Evolutionary conservation across 1,140 invertebrate species (phyloP), one percentile per base, ranked within the genome.

Genomic region (Aphelenchoides besseyi): DNA sequence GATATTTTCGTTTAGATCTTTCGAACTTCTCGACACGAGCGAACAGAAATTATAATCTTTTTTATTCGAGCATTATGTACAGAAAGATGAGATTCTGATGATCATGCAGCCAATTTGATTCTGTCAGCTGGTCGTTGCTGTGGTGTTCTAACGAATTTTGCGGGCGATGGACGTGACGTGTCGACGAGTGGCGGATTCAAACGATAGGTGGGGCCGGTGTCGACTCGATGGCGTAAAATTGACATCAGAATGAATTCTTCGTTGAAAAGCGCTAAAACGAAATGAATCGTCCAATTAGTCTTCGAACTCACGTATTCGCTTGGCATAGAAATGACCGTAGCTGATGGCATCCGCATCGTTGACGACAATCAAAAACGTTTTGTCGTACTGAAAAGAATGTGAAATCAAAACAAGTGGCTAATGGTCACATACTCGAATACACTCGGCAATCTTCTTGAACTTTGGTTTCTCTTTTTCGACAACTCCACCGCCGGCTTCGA

Each of bases 211-310:
- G 12, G 1, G 16, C 16, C 16, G 12, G 63, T 66, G 29, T 74
- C 73, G 30, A 74, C 59, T 33, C 71, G 28, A n/a, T 74, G 73
- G 1, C 73, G 62, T 2, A 74, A 23, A 37, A 74, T 75, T n/a
- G 73, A 35, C 73, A 74, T 76, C 18, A 75, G 29, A 12, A 74
- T 26, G 36, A 74, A 75, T 16, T 74, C 73, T 26, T 74, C 73
- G 73, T 75, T 74, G 53, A 74, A 74, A 59, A 74, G 37, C 9
- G 73, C 73, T 74, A 41, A 52, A 74, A 67, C 29, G 30, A 52
- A 23, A 54, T 33, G 9, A 12, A 26, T 26, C 23, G 28, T 57
- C 18, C 23, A 5, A 68, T 69, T 23, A 37, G 18, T n/a, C 1
- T 26, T 48, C 5, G 62, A 30, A 74, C 73, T 76, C 32, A 74